Base-by-base conservation (phyloP, 2,113 vertebrate genomes). In the Cebus imitator region DNA sequence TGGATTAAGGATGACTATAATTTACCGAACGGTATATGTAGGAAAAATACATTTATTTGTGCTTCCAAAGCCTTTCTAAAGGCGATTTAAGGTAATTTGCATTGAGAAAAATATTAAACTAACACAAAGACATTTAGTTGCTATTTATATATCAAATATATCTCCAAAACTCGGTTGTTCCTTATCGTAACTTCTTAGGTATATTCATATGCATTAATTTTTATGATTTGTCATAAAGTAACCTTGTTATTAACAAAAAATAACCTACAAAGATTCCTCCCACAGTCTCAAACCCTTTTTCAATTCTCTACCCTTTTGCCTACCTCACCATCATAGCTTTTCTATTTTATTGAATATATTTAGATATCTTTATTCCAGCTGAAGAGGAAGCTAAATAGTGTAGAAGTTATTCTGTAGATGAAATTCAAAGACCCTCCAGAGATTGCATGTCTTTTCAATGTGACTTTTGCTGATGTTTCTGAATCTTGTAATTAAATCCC, bases 371-470 rank as follows among this genome's bases (percentile, higher is more conserved):
- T 97, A 78, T 96, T 98, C 72, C 96, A 97, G 93, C 97, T 96
- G 96, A 96, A 86, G 64, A 97, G 96, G 48, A 70, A 66, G 87
- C 96, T 98, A 98, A 98, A 96, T 97, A 95, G 94, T 70, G 25
- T 98, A 96, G 96, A 98, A 98, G 98, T 98, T 97, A 97, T 95
- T 91, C 92, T 97, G 85, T 82, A 97, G 95, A 96, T 97, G 90
- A 98, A 98, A 98, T 97, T 98, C 89, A 98, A 98, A 98, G 95
- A 94, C 83, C 70, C 95, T 98, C 97, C 23, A 64, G 98, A 98
- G 97, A 97, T 72, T 87, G 45, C 40, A 13, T 43, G 40, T 78
- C 91, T 97, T 94, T 95, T 87, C 82, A 92, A 94, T 94, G 85
- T 84, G 82, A 91, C 78, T 91, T 85, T 92, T 37, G 48, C 95